phyloP scores from a whole-genome alignment of 2,113 vertebrate species.

The Zingel zingel region DNA sequence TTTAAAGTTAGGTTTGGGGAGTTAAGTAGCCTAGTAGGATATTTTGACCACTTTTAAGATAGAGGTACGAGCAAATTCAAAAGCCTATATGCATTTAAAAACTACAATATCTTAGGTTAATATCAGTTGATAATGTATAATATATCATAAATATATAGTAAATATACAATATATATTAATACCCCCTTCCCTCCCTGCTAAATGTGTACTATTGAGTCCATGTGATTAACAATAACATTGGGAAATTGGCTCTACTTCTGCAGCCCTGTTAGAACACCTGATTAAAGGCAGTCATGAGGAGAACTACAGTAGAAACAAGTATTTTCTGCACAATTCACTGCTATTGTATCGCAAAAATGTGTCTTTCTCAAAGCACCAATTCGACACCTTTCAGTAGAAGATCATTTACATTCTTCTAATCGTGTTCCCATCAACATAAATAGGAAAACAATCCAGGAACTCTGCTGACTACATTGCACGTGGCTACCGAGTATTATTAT shows the following conservation, averaged over 20 bases:
- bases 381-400: neutral
- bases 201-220: neutral
- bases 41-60: neutral
- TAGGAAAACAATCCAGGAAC: constrained; percentile 9
- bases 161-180: too few species aligned
- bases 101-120: neutral
- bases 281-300: constrained; percentile 15
- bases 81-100: neutral
- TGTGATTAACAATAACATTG: constrained; percentile 9
- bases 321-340: neutral
- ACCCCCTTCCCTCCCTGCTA: neutral
- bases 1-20: neutral
- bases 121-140: neutral
- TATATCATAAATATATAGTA: too few species aligned
- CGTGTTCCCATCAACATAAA: neutral
- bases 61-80: neutral
- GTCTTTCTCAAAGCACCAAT: neutral
- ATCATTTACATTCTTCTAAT: neutral
- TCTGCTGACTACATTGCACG: constrained; percentile 30
- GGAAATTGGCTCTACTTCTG: neutral
- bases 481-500: constrained; percentile 23
- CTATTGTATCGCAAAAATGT: neutral
- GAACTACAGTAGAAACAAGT: neutral
- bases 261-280: neutral
- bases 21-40: neutral